These are phyloP conservation scores for Panorpa germanica DNA, from an alignment of 2,888 invertebrate species.

Conservation along the genomic window DNA sequence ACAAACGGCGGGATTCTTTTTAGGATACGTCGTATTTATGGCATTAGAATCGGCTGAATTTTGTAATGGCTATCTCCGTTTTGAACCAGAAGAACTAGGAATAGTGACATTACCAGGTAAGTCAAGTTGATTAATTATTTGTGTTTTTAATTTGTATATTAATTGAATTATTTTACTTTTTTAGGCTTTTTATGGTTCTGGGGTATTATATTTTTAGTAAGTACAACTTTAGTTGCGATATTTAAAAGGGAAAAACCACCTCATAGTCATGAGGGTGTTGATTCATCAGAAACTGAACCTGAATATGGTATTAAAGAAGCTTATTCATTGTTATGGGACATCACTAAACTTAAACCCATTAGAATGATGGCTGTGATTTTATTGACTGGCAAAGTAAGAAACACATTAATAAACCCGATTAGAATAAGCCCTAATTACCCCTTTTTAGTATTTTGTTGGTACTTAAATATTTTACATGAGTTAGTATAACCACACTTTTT, in stretches of 20 bases:
- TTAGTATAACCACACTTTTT: no score
- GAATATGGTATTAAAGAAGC: constrained; percentile 37
- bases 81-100: constrained; percentile 47
- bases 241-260: constrained; percentile 76
- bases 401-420: no score
- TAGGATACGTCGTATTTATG: constrained; percentile 92
- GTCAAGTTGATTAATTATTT: constrained; percentile 7
- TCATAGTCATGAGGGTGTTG: constrained; percentile 26
- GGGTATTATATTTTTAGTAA: constrained; percentile 78
- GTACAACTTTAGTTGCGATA: constrained; percentile 76
- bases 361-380: constrained; percentile 59
- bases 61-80: constrained; percentile 81
- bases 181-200: constrained; percentile 84
- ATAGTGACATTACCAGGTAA: constrained; percentile 42
- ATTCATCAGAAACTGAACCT: constrained; percentile 21
- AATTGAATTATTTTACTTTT: constrained; percentile 13
- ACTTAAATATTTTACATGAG: no score
- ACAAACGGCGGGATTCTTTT: constrained; percentile 92
- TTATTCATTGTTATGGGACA: constrained; percentile 65
- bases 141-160: not conserved
- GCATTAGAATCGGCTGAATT: constrained; percentile 91
- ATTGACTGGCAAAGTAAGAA: constrained; percentile 81
- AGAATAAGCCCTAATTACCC: not conserved
- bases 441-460: no score
- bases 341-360: constrained; percentile 68